Evolutionary conservation across 2,888 invertebrate species (phyloP), one percentile per base, ranked within the genome.

Genomic region (Oxyteleia sp.): DNA sequence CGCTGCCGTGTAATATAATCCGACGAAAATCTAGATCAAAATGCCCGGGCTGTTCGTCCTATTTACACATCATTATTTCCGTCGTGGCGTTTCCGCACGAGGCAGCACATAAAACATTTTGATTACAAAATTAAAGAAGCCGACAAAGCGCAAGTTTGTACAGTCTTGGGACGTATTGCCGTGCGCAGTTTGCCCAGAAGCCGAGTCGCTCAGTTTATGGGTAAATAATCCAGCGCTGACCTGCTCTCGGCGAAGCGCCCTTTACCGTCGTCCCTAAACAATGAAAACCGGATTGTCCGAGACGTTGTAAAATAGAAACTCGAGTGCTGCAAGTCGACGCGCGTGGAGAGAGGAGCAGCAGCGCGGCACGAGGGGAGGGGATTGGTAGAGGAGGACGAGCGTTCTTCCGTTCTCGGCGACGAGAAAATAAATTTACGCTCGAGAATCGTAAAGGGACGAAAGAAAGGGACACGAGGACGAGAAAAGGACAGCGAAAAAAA

Each of bases 201-300:
- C 35, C 55, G 47, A 71, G 79, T 63, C 57, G 16, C 71, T 26
- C 53, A 71, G 79, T 79, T 79, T 79, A 63, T 71, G 64, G 47
- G 35, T 79, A 79, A 79, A 79, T 79, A 79, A 79, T 69, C 63
- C 49, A 79, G 49, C 15, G 51, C 43, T 64, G 79, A 64, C 79
- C 79, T 43, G 45, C 51, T 64, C 71, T 71, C 45, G 78, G 43
- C 57, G 38, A 63, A 43, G 79, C 47, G 38, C 63, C 74, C 61
- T 51, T 75, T 57, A 49, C 51, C 43, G 47, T 53, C 66, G 53
- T 55, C 47, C 47, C 53, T 84, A 80, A 84, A 80, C 84, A 80
- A 84, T 80, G 75, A 71, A 75, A 84, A 84, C 84, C 51, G 69
- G 83, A 79, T 74, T 80, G 79, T 84, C 79, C 75, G 59, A 74